Evolutionary conservation across 2,797 vertebrate species (phyloP).

Genomic region (Geotrypetes seraphini): DNA sequence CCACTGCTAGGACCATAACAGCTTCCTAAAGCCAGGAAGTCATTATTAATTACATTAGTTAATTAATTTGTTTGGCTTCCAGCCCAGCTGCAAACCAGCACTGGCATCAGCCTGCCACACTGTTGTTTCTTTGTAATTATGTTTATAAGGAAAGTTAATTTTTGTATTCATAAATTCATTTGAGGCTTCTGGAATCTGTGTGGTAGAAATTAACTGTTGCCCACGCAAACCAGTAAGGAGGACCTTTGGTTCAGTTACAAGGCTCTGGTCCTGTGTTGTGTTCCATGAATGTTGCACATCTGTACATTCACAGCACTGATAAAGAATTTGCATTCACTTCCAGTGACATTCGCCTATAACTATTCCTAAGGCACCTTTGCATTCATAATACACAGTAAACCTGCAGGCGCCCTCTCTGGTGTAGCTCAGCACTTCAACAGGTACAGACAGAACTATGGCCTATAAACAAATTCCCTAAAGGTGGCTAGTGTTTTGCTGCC

Average conservation of each 20-base stretch:
- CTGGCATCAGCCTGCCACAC: slow-evolving; percentile 39
- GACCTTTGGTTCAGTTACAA: slow-evolving; percentile 30
- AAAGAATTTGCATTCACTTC: too few species aligned
- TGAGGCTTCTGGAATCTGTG: slow-evolving; percentile 54
- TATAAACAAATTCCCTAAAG: too few species aligned
- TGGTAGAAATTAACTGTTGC: slow-evolving; percentile 52
- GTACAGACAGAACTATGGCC: too few species aligned
- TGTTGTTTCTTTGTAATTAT: slow-evolving; percentile 53
- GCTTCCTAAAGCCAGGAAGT: slow-evolving; percentile 39
- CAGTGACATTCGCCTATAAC: too few species aligned
- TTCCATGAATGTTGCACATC: too few species aligned
- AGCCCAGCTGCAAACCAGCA: slow-evolving; percentile 48
- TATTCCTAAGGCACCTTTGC: too few species aligned
- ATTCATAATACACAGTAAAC: too few species aligned
- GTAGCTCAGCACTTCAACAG: too few species aligned
- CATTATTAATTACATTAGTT: slow-evolving; percentile 54
- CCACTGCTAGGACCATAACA: slow-evolving; percentile 31
- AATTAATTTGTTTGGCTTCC: slow-evolving; percentile 57
- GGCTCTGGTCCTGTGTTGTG: background rate
- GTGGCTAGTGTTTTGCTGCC: too few species aligned
- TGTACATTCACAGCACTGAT: too few species aligned
- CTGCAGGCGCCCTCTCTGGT: too few species aligned
- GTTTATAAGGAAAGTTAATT: slow-evolving; percentile 60
- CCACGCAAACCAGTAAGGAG: slow-evolving; percentile 33
- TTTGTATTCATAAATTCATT: slow-evolving; percentile 63